A percentile compares a stretch with the other conserved stretches of the same genome.
Conservation (phyloP, 2,888 invertebrate species). For the Patella ulyssiponensis region DNA sequence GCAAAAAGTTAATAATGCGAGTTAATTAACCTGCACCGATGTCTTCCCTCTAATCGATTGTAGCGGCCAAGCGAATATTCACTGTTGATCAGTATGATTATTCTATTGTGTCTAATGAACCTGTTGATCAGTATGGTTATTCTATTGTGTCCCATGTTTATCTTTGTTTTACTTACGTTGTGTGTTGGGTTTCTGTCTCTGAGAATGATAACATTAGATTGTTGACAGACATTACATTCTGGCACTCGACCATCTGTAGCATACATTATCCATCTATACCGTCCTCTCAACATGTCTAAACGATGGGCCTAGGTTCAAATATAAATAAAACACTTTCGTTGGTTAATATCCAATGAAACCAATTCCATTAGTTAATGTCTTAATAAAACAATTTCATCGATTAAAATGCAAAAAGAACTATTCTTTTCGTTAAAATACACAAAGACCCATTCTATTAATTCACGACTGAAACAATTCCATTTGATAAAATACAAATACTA, state of each 20-base stretch:
- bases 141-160: background rate
- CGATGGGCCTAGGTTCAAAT: constrained; percentile 28
- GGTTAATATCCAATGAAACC: background rate
- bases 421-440: background rate
- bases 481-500: too few species aligned
- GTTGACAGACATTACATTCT: constrained; percentile 14
- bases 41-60: too few species aligned
- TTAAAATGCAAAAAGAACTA: background rate
- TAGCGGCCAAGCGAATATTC: too few species aligned
- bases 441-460: too few species aligned
- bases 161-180: constrained; percentile 10
- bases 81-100: too few species aligned
- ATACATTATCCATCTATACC: constrained; percentile 39
- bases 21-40: too few species aligned
- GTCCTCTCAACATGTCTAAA: constrained; percentile 32
- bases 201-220: constrained; percentile 24
- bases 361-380: background rate
- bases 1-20: too few species aligned
- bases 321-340: background rate
- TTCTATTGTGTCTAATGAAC: too few species aligned
- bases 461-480: too few species aligned
- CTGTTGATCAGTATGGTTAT: too few species aligned
- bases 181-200: constrained; percentile 22
- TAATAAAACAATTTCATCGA: background rate
- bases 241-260: constrained; percentile 29